A percentile compares a stretch with the other conserved stretches of the same genome.
Evolutionary conservation across 2,888 invertebrate species (phyloP).

Genomic region (Aricia artaxerxes): DNA sequence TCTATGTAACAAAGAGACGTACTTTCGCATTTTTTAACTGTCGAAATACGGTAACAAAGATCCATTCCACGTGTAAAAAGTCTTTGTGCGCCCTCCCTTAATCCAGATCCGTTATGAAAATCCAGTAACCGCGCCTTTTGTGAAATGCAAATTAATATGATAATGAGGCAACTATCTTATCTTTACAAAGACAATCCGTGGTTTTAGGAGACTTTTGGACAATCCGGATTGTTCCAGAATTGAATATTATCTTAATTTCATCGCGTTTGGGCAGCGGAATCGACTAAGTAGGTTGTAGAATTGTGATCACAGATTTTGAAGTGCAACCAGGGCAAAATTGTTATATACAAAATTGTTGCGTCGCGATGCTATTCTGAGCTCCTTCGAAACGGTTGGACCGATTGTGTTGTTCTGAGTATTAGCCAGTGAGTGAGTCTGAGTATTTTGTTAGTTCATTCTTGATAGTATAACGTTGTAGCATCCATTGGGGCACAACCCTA

Average conservation of each 20-base stretch:
- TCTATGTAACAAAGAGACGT: too few relatives aligned
- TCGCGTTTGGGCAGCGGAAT: background rate
- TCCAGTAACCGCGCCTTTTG: conserved; percentile 29
- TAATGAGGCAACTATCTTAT: conserved; percentile 24
- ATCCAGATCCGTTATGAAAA: conserved; percentile 23
- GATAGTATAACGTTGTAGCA: too few relatives aligned
- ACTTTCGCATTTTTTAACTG: too few relatives aligned
- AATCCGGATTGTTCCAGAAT: background rate
- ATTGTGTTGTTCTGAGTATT: too few relatives aligned
- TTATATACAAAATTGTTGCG: too few relatives aligned
- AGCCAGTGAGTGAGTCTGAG: too few relatives aligned
- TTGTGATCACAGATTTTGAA: background rate
- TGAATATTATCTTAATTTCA: conserved; percentile 11
- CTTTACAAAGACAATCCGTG: conserved; percentile 23
- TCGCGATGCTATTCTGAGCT: too few relatives aligned
- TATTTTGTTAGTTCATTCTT: too few relatives aligned
- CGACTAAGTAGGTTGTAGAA: background rate
- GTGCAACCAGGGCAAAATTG: too few relatives aligned
- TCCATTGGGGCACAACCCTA: too few relatives aligned
- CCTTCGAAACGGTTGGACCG: too few relatives aligned
- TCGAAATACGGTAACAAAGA: too few relatives aligned
- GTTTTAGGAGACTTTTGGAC: background rate
- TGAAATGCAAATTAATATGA: conserved; percentile 31
- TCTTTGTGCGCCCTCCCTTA: conserved; percentile 15
- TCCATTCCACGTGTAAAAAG: background rate